Evolutionary conservation across 2,113 vertebrate species (phyloP).

Genomic region (Varanus salvator): DNA sequence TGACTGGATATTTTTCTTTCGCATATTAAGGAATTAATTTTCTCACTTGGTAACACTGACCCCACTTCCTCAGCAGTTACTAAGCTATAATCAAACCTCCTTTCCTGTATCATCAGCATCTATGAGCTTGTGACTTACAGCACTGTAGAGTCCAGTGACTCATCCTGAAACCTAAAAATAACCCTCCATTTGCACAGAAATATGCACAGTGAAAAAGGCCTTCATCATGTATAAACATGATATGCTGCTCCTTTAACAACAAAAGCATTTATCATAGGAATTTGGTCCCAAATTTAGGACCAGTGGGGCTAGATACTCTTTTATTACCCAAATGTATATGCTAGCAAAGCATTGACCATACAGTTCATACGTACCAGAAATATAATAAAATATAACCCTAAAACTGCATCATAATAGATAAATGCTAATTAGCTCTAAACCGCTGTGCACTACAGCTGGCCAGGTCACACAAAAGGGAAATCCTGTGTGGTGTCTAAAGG

Average conservation of each 20-base stretch:
- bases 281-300: neutral
- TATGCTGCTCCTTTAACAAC: neutral
- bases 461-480: too few species aligned
- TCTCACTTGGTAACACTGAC: conserved; percentile 12
- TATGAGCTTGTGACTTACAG: conserved; percentile 3
- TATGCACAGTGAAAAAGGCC: neutral
- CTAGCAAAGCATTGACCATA: too few species aligned
- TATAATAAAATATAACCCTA: too few species aligned
- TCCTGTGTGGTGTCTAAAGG: too few species aligned
- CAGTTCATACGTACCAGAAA: too few species aligned
- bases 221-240: neutral
- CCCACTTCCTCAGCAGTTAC: neutral
- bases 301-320: too few species aligned
- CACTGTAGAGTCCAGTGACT: conserved; percentile 8
- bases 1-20: too few species aligned
- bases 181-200: neutral
- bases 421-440: too few species aligned
- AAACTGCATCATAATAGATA: too few species aligned
- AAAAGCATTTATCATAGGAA: neutral
- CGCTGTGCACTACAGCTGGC: too few species aligned
- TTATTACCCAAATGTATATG: too few species aligned
- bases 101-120: neutral
- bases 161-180: neutral
- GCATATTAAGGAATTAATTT: neutral
- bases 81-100: neutral